A percentile compares a stretch with the other conserved stretches of the same genome.
Conservation (phyloP, 2,888 invertebrate genomes). For the Spialia ferax region DNA sequence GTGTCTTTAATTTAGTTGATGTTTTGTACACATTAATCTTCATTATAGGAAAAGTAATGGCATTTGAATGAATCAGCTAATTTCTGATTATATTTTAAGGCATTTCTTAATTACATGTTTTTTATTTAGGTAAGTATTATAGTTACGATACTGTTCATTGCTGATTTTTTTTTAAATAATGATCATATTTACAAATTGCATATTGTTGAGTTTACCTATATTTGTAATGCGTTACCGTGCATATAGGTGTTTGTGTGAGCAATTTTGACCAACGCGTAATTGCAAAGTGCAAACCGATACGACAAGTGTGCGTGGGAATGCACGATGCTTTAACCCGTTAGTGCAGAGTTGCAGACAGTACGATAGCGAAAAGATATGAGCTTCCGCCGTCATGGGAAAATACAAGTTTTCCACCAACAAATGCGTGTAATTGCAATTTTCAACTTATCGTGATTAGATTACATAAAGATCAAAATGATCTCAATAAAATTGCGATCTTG, state of each 20-base stretch:
- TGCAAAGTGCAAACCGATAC: conserved; percentile 14
- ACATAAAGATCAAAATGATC: background rate
- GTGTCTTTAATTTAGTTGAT: background rate
- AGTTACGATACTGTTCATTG: too few species aligned
- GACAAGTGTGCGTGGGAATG: conserved; percentile 27
- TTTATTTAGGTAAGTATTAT: background rate
- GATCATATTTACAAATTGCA: too few species aligned
- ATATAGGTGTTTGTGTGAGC: conserved; percentile 8
- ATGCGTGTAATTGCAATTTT: conserved; percentile 12
- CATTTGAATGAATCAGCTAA: background rate
- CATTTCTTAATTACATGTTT: background rate
- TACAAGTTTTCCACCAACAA: conserved; percentile 12
- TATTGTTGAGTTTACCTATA: background rate
- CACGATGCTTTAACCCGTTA: conserved; percentile 26
- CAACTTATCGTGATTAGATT: background rate
- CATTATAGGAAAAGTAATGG: background rate
- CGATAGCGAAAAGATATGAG: conserved; percentile 11
- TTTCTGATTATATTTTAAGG: background rate
- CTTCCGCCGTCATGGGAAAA: conserved; percentile 30
- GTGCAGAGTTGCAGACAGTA: conserved; percentile 26
- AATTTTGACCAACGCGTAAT: conserved; percentile 28
- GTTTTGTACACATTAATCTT: conserved; percentile 5
- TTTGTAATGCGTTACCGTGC: background rate
- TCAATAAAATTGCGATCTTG: background rate
- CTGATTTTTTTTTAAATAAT: too few species aligned